Evolutionary conservation across 2,797 vertebrate species (phyloP).

Genomic region (Acrocephalus scirpaceus): DNA sequence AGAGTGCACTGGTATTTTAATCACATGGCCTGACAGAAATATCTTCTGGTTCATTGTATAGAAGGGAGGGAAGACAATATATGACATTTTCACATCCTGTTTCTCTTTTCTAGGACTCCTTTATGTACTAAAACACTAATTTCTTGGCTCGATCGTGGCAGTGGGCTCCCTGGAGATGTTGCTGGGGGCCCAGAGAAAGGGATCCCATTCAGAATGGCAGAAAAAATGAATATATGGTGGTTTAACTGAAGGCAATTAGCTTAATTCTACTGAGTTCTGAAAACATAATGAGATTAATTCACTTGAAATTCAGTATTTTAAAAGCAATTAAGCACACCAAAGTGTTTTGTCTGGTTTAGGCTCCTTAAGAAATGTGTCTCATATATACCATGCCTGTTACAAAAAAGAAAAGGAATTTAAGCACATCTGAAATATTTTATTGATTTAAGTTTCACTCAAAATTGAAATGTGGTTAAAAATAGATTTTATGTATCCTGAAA

Average conservation of each 20-base stretch:
- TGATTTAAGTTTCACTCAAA: not conserved
- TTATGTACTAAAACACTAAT: not conserved
- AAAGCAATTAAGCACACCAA: not conserved
- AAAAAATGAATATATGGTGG: not conserved
- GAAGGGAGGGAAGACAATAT: not conserved
- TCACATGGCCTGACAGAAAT: not conserved
- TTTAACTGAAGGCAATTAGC: not conserved
- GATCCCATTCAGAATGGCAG: not conserved
- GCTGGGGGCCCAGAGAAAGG: not conserved
- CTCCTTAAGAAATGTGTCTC: not conserved
- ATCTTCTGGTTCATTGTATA: not conserved
- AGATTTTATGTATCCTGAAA: slow-evolving; percentile 22
- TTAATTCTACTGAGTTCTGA: not conserved
- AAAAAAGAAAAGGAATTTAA: not conserved
- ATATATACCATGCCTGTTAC: not conserved
- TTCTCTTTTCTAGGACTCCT: not conserved
- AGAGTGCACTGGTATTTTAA: not conserved
- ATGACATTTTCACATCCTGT: not conserved
- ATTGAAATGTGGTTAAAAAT: not conserved
- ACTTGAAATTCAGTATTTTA: not conserved
- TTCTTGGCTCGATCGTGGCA: not conserved
- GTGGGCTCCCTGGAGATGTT: not conserved
- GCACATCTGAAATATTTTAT: not conserved
- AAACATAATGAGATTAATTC: not conserved
- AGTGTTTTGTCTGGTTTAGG: not conserved